phyloP scores from a whole-genome alignment of 2,888 invertebrate genomes.

The Xanthorhoe designata region DNA sequence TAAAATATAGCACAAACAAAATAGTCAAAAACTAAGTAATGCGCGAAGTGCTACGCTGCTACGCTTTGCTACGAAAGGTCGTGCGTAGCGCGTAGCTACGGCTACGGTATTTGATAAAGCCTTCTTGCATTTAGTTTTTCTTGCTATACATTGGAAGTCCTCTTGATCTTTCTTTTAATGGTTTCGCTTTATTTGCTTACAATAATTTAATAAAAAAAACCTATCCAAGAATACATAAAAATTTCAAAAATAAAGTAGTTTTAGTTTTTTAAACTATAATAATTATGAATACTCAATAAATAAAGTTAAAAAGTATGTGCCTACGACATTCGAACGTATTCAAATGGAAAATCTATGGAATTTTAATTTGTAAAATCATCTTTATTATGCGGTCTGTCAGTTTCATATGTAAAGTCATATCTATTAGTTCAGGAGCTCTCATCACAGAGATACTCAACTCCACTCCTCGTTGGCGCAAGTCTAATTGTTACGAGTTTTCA shows the following conservation, averaged over 20 bases:
- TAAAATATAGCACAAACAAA: not conserved
- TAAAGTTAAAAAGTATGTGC: no score
- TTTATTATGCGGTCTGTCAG: constrained; percentile 5
- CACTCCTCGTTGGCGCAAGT: constrained; percentile 26
- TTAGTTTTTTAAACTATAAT: no score
- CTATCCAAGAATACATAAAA: no score
- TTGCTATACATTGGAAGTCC: no score
- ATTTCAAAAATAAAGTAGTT: no score
- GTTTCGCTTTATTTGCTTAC: no score
- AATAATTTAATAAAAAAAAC: no score
- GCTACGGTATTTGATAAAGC: not conserved
- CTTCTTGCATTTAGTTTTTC: not conserved
- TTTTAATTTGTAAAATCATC: not conserved
- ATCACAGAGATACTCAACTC: constrained; percentile 16
- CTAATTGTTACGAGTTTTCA: constrained; percentile 27
- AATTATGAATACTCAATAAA: no score
- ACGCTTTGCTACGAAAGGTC: constrained; percentile 27
- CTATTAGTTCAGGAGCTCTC: constrained; percentile 19
- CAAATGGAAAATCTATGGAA: no score
- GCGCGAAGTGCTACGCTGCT: constrained; percentile 22
- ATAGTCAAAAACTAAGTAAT: not conserved
- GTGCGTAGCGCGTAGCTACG: constrained; percentile 16
- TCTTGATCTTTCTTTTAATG: no score
- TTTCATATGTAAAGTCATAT: constrained; percentile 11
- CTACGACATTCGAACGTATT: no score